phyloP scores from a whole-genome alignment of 1,140 invertebrate species.

The Cotesia vestalis region DNA sequence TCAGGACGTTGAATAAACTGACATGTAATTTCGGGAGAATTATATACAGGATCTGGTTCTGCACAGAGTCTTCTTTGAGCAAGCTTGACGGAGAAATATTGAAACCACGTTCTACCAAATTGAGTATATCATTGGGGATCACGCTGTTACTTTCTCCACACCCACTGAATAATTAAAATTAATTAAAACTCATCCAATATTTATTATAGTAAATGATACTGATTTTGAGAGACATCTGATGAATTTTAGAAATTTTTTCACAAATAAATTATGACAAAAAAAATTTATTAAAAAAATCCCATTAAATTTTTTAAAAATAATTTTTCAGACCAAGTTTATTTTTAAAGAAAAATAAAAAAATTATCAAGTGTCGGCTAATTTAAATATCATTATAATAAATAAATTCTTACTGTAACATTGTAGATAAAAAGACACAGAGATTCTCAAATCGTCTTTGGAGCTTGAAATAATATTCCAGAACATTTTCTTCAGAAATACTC shows the following conservation, averaged over 20 bases:
- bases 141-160: conserved; percentile 48
- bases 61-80: conserved; percentile 43
- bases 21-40: conserved; percentile 52
- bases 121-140: conserved; percentile 48
- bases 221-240: too few species aligned
- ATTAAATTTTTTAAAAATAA: too few species aligned
- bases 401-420: conserved; percentile 49
- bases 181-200: conserved; percentile 16
- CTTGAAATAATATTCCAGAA: conserved; percentile 47
- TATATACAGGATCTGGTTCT: conserved; percentile 45
- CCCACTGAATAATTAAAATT: conserved; percentile 44
- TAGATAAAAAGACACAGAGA: conserved; percentile 53
- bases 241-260: too few species aligned
- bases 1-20: conserved; percentile 48
- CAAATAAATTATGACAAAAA: too few species aligned
- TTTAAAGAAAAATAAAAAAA: not conserved
- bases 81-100: conserved; percentile 48
- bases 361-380: too few species aligned
- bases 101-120: conserved; percentile 49
- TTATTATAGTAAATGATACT: not conserved
- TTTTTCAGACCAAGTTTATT: too few species aligned
- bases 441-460: conserved; percentile 54
- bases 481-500: conserved; percentile 46
- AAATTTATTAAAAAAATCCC: too few species aligned
- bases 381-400: not conserved